These are phyloP conservation scores for Ips typographus DNA, from an alignment of 1,140 invertebrate genomes.

Conservation along the genomic window DNA sequence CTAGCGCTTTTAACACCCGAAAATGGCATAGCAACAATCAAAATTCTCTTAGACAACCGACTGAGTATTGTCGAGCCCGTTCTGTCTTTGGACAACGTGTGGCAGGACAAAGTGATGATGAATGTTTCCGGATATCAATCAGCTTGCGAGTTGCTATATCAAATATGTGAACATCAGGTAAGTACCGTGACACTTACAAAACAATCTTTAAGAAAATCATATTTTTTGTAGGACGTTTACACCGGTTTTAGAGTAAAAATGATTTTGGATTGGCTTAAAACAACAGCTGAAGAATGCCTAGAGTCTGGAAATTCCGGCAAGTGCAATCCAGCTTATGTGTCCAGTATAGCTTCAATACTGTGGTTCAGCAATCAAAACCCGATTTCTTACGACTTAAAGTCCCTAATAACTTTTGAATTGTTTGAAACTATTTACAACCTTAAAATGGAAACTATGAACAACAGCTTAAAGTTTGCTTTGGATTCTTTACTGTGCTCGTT, in stretches of 20 bases:
- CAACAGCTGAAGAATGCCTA: conserved; percentile 54
- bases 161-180: conserved; percentile 62
- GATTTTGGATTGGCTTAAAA: conserved; percentile 64
- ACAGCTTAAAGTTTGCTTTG: conserved; percentile 75
- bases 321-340: conserved; percentile 60
- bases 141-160: conserved; percentile 76
- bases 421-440: conserved; percentile 77
- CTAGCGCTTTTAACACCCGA: conserved; percentile 62
- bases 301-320: conserved; percentile 41
- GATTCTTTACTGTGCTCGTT: conserved; percentile 79
- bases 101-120: conserved; percentile 43
- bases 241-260: conserved; percentile 58
- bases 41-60: conserved; percentile 60
- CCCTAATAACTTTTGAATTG: conserved; percentile 66
- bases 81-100: conserved; percentile 39
- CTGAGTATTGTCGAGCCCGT: conserved; percentile 44
- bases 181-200: background rate
- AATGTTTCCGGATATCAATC: conserved; percentile 59
- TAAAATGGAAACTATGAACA: conserved; percentile 66
- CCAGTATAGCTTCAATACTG: conserved; percentile 76
- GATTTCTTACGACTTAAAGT: conserved; percentile 63
- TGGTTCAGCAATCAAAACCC: conserved; percentile 72
- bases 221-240: conserved; percentile 46
- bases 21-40: conserved; percentile 61
- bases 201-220: background rate